These are phyloP conservation scores for Chironomus tentans DNA, from an alignment of 2,888 invertebrate genomes.

Conservation along the genomic window DNA sequence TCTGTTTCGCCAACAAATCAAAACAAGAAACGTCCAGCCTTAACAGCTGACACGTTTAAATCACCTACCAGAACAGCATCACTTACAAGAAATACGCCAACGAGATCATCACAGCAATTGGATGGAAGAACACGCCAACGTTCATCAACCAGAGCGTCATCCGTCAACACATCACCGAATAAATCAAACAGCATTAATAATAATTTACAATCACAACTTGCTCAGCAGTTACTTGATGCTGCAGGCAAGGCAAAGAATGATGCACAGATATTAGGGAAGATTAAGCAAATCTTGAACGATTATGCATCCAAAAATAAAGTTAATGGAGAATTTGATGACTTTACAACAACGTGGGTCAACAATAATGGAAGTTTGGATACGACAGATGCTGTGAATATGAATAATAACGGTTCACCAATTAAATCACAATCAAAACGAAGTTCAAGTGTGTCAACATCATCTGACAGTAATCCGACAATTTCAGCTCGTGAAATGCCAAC, in stretches of 20 bases:
- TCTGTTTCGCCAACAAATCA: slow-evolving; percentile 32
- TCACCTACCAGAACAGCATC: slow-evolving; percentile 33
- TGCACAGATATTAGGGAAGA: slow-evolving; percentile 60
- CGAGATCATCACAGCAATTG: slow-evolving; percentile 39
- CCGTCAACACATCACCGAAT: slow-evolving; percentile 51
- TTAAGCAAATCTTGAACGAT: slow-evolving; percentile 58
- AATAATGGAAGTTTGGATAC: slow-evolving; percentile 50
- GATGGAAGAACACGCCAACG: slow-evolving; percentile 50
- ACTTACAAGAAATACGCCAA: slow-evolving; percentile 34
- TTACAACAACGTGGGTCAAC: slow-evolving; percentile 64
- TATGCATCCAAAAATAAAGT: slow-evolving; percentile 40
- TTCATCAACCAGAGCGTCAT: slow-evolving; percentile 36
- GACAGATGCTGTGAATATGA: not conserved
- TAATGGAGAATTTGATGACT: slow-evolving; percentile 55
- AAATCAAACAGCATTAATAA: slow-evolving; percentile 49
- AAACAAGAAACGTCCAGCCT: slow-evolving; percentile 43
- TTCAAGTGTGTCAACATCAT: slow-evolving; percentile 39
- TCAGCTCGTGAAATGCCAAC: slow-evolving; percentile 1
- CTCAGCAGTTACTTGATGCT: slow-evolving; percentile 61
- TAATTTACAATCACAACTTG: slow-evolving; percentile 47
- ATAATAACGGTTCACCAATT: slow-evolving; percentile 5
- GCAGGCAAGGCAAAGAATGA: slow-evolving; percentile 65
- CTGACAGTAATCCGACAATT: slow-evolving; percentile 35
- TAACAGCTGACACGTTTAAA: slow-evolving; percentile 57
- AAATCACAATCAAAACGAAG: slow-evolving; percentile 30